phyloP scores from a whole-genome alignment of 1,140 invertebrate species.

The Cherax quadricarinatus region DNA sequence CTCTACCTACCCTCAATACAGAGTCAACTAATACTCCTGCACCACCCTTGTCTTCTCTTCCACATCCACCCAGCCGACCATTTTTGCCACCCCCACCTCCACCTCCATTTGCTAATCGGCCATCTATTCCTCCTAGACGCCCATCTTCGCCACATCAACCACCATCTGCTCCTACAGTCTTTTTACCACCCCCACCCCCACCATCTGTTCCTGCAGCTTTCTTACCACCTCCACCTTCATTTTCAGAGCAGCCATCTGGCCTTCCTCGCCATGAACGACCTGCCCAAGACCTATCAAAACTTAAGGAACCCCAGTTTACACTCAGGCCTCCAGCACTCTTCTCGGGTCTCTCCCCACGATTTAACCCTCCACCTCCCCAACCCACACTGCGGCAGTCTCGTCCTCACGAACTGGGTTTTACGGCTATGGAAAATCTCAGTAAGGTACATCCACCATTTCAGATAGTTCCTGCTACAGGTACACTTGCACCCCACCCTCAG shows the following conservation, averaged over 20 bases:
- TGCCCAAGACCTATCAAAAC: not conserved
- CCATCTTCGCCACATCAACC: too few relatives aligned
- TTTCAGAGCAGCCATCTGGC: not conserved
- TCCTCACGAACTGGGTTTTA: not conserved
- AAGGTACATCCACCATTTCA: not conserved
- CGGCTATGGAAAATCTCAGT: too few relatives aligned
- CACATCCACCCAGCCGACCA: not conserved
- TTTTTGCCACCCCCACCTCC: not conserved
- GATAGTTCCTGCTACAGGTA: not conserved
- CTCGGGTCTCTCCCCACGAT: not conserved
- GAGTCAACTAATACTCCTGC: not conserved
- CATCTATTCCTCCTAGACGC: not conserved
- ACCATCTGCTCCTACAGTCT: too few relatives aligned
- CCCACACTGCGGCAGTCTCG: not conserved
- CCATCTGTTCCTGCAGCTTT: too few relatives aligned
- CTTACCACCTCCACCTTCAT: not conserved
- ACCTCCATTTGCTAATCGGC: not conserved
- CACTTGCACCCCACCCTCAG: constrained; percentile 8
- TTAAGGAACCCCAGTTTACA: not conserved
- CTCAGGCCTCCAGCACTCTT: constrained; percentile 4
- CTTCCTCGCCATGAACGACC: not conserved
- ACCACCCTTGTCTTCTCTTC: not conserved
- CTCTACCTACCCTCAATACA: not conserved
- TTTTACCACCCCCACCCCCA: not conserved
- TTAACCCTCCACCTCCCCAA: not conserved